A percentile compares a stretch with the other conserved stretches of the same genome.
These are phyloP conservation scores for Protaetia brevitarsis DNA, from an alignment of 1,140 invertebrate genomes.

Conservation along the genomic window DNA sequence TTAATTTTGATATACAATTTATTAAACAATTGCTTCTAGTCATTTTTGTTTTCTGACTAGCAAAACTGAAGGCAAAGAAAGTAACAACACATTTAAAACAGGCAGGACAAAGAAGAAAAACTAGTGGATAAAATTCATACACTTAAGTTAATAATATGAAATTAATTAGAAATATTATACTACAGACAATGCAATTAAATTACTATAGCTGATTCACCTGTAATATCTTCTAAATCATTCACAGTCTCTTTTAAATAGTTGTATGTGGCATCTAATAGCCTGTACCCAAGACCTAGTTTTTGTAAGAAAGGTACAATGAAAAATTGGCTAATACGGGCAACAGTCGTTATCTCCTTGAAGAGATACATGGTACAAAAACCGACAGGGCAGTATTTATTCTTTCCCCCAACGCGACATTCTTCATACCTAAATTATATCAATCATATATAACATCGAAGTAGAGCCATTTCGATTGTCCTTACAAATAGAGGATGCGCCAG, in stretches of 20 bases:
- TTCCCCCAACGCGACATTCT: conserved; percentile 61
- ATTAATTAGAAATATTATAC: not conserved
- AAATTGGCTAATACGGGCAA: conserved; percentile 86
- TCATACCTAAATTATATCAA: conserved; percentile 66
- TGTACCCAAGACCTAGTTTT: conserved; percentile 75
- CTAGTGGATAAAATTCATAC: too few species aligned
- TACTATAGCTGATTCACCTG: too few species aligned
- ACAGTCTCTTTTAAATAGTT: conserved; percentile 25
- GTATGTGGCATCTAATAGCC: conserved; percentile 47
- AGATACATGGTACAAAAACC: conserved; percentile 92
- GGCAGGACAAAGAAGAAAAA: too few species aligned
- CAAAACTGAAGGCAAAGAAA: too few species aligned
- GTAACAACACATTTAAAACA: too few species aligned
- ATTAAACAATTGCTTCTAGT: too few species aligned
- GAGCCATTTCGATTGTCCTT: conserved; percentile 31
- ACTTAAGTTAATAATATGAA: not conserved
- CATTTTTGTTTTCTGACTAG: too few species aligned
- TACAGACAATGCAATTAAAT: too few species aligned
- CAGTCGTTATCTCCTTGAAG: conserved; percentile 58
- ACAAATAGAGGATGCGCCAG: conserved; percentile 92
- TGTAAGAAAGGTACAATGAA: conserved; percentile 88
- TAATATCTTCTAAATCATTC: conserved; percentile 33
- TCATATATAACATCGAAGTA: not conserved
- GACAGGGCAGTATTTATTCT: conserved; percentile 52
- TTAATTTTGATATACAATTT: too few species aligned